Evolutionary conservation across 2,797 vertebrate genomes (phyloP).

Genomic region (Phalanger gymnotis): DNA sequence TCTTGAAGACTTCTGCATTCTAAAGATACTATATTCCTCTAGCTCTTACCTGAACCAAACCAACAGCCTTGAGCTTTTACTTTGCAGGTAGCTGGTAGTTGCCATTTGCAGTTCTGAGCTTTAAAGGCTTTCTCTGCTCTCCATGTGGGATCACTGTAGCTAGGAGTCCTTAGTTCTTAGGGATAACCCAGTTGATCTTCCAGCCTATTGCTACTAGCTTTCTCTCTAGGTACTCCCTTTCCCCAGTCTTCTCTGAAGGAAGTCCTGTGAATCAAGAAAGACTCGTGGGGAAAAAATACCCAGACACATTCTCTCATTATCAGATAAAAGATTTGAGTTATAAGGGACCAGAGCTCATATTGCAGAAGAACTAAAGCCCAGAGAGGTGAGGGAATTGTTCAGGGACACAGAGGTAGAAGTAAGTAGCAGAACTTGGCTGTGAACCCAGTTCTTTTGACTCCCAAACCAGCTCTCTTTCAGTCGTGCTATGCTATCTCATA

Average conservation of each 20-base stretch:
- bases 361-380: background rate
- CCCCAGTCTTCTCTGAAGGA: background rate
- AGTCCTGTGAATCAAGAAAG: background rate
- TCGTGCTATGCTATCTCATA: background rate
- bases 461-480: background rate
- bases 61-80: background rate
- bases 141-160: background rate
- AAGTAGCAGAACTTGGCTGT: background rate
- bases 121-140: background rate
- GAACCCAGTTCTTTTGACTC: background rate
- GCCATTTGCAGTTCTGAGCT: background rate
- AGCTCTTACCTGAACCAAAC: background rate
- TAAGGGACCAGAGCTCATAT: background rate
- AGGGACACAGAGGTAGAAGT: background rate
- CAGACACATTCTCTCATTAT: background rate
- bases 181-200: background rate
- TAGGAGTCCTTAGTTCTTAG: background rate
- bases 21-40: background rate
- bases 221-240: background rate
- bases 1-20: background rate
- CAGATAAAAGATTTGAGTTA: background rate
- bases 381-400: background rate
- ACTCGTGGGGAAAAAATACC: background rate
- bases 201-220: background rate
- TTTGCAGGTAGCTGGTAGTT: background rate